A percentile compares a stretch with the other conserved stretches of the same genome.
These are phyloP conservation scores for Leptodirus hochenwartii DNA, from an alignment of 2,888 invertebrate species.

Conservation along the genomic window DNA sequence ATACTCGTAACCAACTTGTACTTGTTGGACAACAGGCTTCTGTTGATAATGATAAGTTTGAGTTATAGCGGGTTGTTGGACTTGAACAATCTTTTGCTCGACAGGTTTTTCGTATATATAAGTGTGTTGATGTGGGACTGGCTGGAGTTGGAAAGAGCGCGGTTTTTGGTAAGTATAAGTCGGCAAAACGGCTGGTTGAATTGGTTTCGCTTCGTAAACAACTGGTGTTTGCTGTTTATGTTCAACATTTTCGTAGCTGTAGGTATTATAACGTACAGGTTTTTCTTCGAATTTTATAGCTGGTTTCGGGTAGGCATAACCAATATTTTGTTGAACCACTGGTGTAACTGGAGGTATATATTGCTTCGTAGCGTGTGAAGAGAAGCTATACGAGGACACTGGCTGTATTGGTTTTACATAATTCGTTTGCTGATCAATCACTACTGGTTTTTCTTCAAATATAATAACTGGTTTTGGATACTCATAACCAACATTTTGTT, in stretches of 20 bases:
- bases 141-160: no score
- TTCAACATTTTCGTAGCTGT: constrained; percentile 6
- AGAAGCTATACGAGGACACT: no score
- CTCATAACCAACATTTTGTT: constrained; percentile 20
- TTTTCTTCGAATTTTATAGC: constrained; percentile 6
- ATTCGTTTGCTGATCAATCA: constrained; percentile 8
- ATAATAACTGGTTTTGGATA: constrained; percentile 21
- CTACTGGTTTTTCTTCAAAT: constrained; percentile 25
- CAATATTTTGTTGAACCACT: constrained; percentile 16
- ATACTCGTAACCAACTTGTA: constrained; percentile 15
- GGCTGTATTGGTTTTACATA: constrained; percentile 6
- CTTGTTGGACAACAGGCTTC: constrained; percentile 2
- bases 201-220: no score
- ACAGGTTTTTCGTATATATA: no score
- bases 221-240: no score
- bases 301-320: constrained; percentile 22
- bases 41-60: constrained; percentile 26
- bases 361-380: constrained; percentile 7
- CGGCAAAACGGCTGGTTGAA: no score
- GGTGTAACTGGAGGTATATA: constrained; percentile 8
- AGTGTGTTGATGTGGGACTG: no score
- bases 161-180: no score
- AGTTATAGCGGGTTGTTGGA: constrained; percentile 21
- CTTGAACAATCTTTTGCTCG: constrained; percentile 16
- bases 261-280: constrained; percentile 6